Percentiles rank a stretch among this genome's conserved stretches.
Conservation (phyloP, 2,797 vertebrate genomes). For the Hydrolagus colliei region DNA sequence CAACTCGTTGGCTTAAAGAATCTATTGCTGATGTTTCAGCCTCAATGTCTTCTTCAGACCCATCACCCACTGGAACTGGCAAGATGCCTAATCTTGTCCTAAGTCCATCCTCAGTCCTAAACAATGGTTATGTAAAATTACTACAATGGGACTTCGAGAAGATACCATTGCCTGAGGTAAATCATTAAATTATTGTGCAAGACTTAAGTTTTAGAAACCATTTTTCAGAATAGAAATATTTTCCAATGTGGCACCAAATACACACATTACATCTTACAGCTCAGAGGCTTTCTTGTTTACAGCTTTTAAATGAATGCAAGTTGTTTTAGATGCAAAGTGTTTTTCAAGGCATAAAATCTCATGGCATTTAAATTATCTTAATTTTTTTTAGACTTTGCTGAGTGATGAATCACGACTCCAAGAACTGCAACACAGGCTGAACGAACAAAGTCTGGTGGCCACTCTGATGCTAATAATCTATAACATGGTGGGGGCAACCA, state of each 20-base stretch:
- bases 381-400: conserved; percentile 66
- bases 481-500: conserved; percentile 67
- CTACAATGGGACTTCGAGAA: conserved; percentile 71
- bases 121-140: conserved; percentile 72
- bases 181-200: conserved; percentile 17
- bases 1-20: conserved; percentile 80
- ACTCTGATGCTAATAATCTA: conserved; percentile 77
- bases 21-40: conserved; percentile 66
- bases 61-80: conserved; percentile 46
- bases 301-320: background rate
- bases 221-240: background rate
- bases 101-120: conserved; percentile 74
- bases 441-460: conserved; percentile 66
- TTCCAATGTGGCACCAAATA: background rate
- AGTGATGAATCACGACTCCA: conserved; percentile 76
- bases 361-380: background rate
- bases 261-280: background rate
- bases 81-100: conserved; percentile 53
- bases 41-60: conserved; percentile 44
- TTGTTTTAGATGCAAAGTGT: background rate
- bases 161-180: conserved; percentile 76
- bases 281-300: too few species aligned
- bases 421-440: conserved; percentile 71
- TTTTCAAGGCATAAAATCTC: background rate
- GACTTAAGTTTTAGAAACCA: background rate